Evolutionary conservation across 2,113 vertebrate genomes (phyloP), one percentile per base, ranked within the genome.

Genomic region (Sinocyclocheilus anshuiensis): DNA sequence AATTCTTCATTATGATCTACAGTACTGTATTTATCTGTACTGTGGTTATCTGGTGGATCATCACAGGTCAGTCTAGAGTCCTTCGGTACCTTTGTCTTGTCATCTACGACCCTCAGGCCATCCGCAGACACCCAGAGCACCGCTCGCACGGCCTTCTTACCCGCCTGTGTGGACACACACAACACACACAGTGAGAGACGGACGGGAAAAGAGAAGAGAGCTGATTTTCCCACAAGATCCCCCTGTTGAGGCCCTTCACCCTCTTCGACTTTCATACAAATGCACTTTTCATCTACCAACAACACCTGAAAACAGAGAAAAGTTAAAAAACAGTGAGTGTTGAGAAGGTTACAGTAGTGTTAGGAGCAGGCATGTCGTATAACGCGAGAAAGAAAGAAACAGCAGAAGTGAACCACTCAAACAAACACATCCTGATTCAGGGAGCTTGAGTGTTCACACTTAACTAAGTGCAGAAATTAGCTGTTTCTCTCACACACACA

Each of bases 101-200:
- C 98, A 88, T 99, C 98, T 85, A 99, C 98, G 22, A 99, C 98
- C 81, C 98, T 93, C 83, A 99, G 97, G 90, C 98, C 98, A 86
- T 99, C 98, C 24, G 98, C 98, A 0, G 98, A 99, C 81, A 99
- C 98, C 98, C 97, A 98, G 77, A 99, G 92, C 90, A 99, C 96
- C 1, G 98, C 98, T 77, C 97, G 97, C 87, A 99, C 97, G 0
- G 97, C 95, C 90, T 99, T 99, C 96, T 98, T 98, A 89, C 98
- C 98, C 67, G 96, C 96, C 98, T 99, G 96, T 84, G 65, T 53
- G 87, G 55, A 90, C 29, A 92, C 11, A 87, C 29, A 84, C 20
- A 7, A 67, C 79, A 88, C n/a, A 89, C 63, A 79, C 83, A 74
- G 67, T 72, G 91, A 90, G 76, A 90, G 82, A 87, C 26, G 8